A percentile compares a stretch with the other conserved stretches of the same genome.
Evolutionary conservation across 2,797 vertebrate genomes (phyloP).

Genomic region (Hemitrygon akajei): DNA sequence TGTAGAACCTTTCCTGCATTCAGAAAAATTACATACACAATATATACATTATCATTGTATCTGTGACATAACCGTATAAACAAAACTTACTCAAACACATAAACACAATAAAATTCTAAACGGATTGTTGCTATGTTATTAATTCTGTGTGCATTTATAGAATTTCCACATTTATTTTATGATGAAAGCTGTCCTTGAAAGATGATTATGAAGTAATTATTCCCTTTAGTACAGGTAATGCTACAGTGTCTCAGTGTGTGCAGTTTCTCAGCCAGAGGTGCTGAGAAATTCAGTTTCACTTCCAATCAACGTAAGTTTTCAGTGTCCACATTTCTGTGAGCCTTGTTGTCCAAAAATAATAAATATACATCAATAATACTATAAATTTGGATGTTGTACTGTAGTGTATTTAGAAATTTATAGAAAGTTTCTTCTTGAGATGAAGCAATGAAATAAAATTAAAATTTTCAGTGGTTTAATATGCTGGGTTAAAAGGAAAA

Average conservation of each 20-base stretch:
- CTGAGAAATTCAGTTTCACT: neutral
- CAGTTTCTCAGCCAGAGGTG: neutral
- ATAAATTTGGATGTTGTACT: neutral
- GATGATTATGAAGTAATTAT: neutral
- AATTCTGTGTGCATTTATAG: neutral
- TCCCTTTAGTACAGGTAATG: neutral
- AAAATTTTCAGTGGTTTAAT: neutral
- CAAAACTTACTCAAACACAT: neutral
- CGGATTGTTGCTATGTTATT: neutral
- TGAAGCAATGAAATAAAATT: neutral
- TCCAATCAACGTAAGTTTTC: neutral
- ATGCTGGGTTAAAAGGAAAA: neutral
- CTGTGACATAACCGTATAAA: neutral
- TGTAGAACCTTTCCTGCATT: slow-evolving; percentile 72
- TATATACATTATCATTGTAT: neutral
- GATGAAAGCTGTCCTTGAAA: neutral
- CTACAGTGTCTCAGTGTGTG: neutral
- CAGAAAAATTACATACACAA: slow-evolving; percentile 37
- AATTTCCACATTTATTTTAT: neutral
- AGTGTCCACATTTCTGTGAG: neutral
- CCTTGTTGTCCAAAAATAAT: neutral
- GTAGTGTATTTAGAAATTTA: neutral
- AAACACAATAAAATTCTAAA: neutral
- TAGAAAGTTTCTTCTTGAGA: neutral
- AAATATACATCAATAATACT: neutral